Conservation (phyloP, 2,888 invertebrate genomes). For the Amaurobius ferox region DNA sequence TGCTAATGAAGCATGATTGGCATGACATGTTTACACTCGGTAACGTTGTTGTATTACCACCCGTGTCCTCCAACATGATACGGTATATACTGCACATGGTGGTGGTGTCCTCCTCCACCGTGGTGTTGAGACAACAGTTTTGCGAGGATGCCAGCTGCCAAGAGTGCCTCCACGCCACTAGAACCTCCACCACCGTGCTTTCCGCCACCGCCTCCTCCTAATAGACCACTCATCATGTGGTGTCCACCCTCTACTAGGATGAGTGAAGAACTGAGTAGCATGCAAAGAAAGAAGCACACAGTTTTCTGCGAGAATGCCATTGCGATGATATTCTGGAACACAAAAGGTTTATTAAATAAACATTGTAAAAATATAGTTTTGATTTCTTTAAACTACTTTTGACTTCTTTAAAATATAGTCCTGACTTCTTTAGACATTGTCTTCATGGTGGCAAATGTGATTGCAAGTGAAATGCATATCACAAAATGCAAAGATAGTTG, state of each 20-base stretch:
- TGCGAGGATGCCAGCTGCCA: slow-evolving; percentile 57
- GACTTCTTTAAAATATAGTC: no score
- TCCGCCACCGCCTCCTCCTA: slow-evolving; percentile 12
- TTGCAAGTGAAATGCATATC: no score
- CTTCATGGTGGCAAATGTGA: no score
- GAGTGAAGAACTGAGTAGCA: slow-evolving; percentile 10
- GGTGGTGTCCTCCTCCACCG: slow-evolving; percentile 19
- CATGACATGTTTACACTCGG: neutral
- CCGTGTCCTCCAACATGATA: neutral
- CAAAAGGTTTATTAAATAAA: no score
- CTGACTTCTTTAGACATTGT: no score
- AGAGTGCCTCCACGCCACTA: slow-evolving; percentile 30
- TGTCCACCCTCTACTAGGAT: slow-evolving; percentile 2
- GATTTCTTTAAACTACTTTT: no score
- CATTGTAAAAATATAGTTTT: no score
- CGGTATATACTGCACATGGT: slow-evolving; percentile 49
- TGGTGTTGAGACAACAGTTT: slow-evolving; percentile 33
- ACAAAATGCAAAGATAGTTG: no score
- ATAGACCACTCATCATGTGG: slow-evolving; percentile 39
- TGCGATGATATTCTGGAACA: neutral
- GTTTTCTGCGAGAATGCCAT: slow-evolving; percentile 41
- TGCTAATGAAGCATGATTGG: neutral
- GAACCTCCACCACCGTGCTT: neutral
- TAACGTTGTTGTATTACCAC: neutral
- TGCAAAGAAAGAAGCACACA: slow-evolving; percentile 18